phyloP scores from a whole-genome alignment of 1,140 invertebrate genomes.

The Coptotermes formosanus region DNA sequence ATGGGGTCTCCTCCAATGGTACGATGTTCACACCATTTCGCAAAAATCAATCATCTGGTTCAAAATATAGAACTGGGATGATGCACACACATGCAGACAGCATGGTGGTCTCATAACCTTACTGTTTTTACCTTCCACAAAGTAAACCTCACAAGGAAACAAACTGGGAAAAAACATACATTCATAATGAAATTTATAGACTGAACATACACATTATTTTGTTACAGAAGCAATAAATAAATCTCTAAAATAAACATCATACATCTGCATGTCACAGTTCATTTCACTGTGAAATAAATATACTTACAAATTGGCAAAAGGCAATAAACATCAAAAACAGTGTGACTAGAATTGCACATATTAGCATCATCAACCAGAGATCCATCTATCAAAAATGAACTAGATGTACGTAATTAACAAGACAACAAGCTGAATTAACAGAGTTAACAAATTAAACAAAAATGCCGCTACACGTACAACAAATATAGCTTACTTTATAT shows the following conservation, averaged over 20 bases:
- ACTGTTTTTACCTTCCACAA: too few relatives aligned
- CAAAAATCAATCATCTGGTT: too few relatives aligned
- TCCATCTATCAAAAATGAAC: conserved; percentile 3
- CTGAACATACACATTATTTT: background rate
- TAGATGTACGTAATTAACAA: background rate
- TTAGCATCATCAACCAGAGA: background rate
- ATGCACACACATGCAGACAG: too few relatives aligned
- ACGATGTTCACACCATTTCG: too few relatives aligned
- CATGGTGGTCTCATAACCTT: too few relatives aligned
- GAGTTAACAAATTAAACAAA: conserved; percentile 1
- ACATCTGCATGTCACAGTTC: background rate
- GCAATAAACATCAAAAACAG: background rate
- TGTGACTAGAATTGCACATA: background rate
- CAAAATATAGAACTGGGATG: too few relatives aligned
- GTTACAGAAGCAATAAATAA: conserved; percentile 1
- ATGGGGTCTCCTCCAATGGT: too few relatives aligned
- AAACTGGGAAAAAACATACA: background rate
- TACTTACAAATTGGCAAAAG: background rate
- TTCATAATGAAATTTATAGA: background rate
- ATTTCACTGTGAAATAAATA: background rate
- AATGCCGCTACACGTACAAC: background rate
- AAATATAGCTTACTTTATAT: background rate
- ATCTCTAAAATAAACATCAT: background rate
- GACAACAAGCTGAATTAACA: background rate
- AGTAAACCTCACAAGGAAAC: too few relatives aligned